Percentiles rank a stretch among this genome's conserved stretches.
Conservation (phyloP, 2,888 invertebrate species). For the Petrolisthes manimaculis region DNA sequence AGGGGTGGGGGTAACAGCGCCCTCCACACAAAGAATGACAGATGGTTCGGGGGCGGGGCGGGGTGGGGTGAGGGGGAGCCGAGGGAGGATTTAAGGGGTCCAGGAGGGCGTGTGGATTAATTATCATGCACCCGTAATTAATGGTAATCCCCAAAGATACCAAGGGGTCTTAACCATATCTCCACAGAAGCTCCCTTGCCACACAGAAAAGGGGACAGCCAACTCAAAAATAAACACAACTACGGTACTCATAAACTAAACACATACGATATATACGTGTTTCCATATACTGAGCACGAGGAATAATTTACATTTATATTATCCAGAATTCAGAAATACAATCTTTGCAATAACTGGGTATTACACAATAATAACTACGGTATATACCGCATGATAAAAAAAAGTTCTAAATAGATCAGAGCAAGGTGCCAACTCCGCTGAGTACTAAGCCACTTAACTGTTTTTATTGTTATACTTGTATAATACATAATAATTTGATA, state of each 20-base stretch:
- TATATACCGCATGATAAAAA: no score
- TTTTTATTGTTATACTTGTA: no score
- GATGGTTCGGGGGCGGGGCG: slow-evolving; percentile 45
- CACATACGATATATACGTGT: no score
- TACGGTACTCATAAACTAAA: slow-evolving; percentile 17
- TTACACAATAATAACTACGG: no score
- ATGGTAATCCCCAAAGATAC: slow-evolving; percentile 53
- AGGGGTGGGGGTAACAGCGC: neutral
- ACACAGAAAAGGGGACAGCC: neutral
- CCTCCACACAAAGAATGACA: slow-evolving; percentile 56
- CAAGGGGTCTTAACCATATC: slow-evolving; percentile 44
- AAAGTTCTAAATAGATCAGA: no score
- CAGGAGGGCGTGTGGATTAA: slow-evolving; percentile 47
- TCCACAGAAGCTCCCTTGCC: slow-evolving; percentile 19
- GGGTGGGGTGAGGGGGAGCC: slow-evolving; percentile 41
- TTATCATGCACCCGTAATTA: slow-evolving; percentile 54
- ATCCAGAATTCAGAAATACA: no score
- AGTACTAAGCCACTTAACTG: no score
- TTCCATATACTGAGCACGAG: no score
- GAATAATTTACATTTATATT: no score
- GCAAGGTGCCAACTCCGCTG: no score
- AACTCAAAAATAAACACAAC: slow-evolving; percentile 12
- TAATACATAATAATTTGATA: no score
- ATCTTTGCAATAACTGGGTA: no score
- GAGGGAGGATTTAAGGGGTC: slow-evolving; percentile 30